Percentiles rank a stretch among this genome's conserved stretches.
Conservation (phyloP, 2,113 vertebrate species). For the Ctenodactylus gundi region DNA sequence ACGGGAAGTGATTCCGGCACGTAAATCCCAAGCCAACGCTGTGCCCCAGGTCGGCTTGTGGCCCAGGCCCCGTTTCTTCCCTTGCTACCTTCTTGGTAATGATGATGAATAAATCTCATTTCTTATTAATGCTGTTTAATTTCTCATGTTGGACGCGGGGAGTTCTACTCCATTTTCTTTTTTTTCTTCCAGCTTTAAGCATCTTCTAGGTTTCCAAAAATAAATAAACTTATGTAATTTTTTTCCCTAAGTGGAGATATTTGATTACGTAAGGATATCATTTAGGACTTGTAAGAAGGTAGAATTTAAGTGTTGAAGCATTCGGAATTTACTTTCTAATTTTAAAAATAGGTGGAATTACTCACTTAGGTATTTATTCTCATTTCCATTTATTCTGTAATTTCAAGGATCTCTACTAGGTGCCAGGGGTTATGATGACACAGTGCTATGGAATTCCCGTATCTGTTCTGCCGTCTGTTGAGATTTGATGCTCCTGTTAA, state of each 20-base stretch:
- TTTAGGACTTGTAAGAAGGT: slow-evolving; percentile 29
- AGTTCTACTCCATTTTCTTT: slow-evolving; percentile 15
- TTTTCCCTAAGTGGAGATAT: neutral
- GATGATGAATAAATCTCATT: slow-evolving; percentile 18
- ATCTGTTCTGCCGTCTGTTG: neutral
- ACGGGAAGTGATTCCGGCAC: slow-evolving; percentile 1
- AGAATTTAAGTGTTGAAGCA: slow-evolving; percentile 15
- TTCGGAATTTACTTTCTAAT: slow-evolving; percentile 30
- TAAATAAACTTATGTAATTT: neutral
- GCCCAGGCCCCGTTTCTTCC: neutral
- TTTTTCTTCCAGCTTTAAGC: neutral
- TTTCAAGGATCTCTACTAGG: neutral
- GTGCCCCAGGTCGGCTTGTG: neutral
- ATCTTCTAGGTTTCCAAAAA: slow-evolving; percentile 44
- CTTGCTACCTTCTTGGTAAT: slow-evolving; percentile 6
- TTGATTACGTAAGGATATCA: slow-evolving; percentile 51
- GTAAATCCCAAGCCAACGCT: neutral
- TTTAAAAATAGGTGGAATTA: slow-evolving; percentile 41
- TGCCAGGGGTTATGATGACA: neutral
- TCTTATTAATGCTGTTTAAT: slow-evolving; percentile 26
- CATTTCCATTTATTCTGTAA: slow-evolving; percentile 1
- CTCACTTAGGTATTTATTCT: slow-evolving; percentile 1
- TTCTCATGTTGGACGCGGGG: neutral
- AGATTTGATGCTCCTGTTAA: neutral
- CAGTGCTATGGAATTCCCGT: neutral